Evolutionary conservation across 53 echinoderm and acorn worm genomes (phyloP).

Genomic region (Antedon mediterranea): DNA sequence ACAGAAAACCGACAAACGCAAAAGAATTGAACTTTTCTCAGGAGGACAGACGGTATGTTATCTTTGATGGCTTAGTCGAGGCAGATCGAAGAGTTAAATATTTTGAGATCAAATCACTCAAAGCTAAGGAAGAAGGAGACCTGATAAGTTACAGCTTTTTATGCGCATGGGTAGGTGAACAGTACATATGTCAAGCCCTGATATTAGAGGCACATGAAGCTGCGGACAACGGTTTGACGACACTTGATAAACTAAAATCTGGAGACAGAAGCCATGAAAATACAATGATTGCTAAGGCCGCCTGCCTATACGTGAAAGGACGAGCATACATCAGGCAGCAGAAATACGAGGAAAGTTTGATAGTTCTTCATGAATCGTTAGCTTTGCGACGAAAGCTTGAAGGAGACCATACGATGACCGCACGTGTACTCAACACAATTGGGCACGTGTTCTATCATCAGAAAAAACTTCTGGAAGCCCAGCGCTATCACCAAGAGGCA

Average conservation of each 20-base stretch:
- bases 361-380: conserved; percentile 31
- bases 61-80: conserved; percentile 46
- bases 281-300: conserved; percentile 30
- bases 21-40: not conserved
- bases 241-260: conserved; percentile 10
- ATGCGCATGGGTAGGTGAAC: conserved; percentile 60
- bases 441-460: conserved; percentile 30
- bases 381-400: conserved; percentile 18
- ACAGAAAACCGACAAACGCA: not conserved
- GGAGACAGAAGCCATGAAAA: not conserved
- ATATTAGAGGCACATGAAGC: conserved; percentile 9
- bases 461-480: conserved; percentile 13
- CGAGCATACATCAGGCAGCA: conserved; percentile 13
- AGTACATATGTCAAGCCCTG: conserved; percentile 25
- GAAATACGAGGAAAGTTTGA: conserved; percentile 29
- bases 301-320: conserved; percentile 44
- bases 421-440: conserved; percentile 59
- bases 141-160: conserved; percentile 33
- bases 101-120: conserved; percentile 13
- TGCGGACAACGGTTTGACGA: conserved; percentile 15
- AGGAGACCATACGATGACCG: conserved; percentile 41
- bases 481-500: conserved; percentile 50
- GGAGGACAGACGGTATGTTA: conserved; percentile 18
- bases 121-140: conserved; percentile 14
- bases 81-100: conserved; percentile 20